These are phyloP conservation scores for Standfussiana lucernea DNA, from an alignment of 2,888 invertebrate species.

Conservation along the genomic window DNA sequence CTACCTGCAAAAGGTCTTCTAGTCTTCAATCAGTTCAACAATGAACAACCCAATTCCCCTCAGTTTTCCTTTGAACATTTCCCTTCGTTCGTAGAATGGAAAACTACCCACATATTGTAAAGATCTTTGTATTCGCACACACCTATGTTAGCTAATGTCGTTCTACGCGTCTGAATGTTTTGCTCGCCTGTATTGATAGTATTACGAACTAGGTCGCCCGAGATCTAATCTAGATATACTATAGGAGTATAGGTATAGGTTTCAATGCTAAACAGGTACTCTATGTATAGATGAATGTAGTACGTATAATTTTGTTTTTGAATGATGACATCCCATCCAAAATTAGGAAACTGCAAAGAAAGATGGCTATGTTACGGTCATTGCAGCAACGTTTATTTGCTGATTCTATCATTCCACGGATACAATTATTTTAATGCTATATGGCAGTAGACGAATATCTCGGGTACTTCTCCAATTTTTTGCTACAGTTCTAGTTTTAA, in stretches of 20 bases:
- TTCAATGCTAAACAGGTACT: slow-evolving; percentile 55
- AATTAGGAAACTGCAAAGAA: neutral
- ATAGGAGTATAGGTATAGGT: slow-evolving; percentile 36
- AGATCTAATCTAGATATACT: slow-evolving; percentile 58
- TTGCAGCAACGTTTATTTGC: neutral
- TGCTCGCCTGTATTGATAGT: slow-evolving; percentile 60
- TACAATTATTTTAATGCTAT: neutral
- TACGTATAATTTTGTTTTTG: neutral
- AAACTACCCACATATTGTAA: slow-evolving; percentile 51
- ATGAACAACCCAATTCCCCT: neutral
- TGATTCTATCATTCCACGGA: neutral
- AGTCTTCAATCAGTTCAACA: neutral
- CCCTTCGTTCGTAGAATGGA: slow-evolving; percentile 39
- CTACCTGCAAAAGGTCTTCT: neutral
- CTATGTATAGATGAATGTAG: slow-evolving; percentile 16
- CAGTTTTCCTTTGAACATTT: slow-evolving; percentile 16
- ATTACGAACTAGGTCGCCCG: slow-evolving; percentile 57
- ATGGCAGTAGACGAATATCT: neutral
- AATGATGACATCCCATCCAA: neutral
- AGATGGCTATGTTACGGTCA: neutral
- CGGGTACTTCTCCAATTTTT: neutral
- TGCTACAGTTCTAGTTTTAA: neutral
- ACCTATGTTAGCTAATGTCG: slow-evolving; percentile 55
- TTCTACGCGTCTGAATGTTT: slow-evolving; percentile 51
- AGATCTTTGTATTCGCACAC: slow-evolving; percentile 55